Base-by-base conservation (phyloP, 1,140 invertebrate species). In the Drosophila mayri region DNA sequence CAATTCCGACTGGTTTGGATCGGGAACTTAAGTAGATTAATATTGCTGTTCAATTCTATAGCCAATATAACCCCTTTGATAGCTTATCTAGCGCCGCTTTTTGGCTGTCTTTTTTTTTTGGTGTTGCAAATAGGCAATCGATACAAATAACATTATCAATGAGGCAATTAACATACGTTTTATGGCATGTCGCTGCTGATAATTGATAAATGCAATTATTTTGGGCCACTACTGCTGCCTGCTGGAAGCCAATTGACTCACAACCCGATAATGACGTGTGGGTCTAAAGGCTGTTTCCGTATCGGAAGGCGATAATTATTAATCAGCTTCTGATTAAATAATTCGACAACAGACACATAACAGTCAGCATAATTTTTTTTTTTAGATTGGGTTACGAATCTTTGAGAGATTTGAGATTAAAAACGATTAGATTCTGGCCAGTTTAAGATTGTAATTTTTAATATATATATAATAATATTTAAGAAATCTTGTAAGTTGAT, bases 41-140 rank as follows among this genome's bases (percentile, higher is more conserved):
- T 62, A 50, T 50, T 43, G 59, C 63, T 41, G 44, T 20, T 64
- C 70, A 68, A 61, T 65, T 66, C 57, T 8, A 9, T 41, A 35
- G 16, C 16, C 76, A 63, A 83, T 79, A 83, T 79, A 83, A 72
- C 57, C 54, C 46, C 52, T 25, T 64, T 20, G 71, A 63, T 79
- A 65, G 76, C 65, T 68, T 83, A 88, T 88, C 83, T 16, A 38
- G 6, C 38, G 9, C 4, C n/a, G 41, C n/a, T 57, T 43, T 43
- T 18, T 47, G 44, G 35, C 40, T 59, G n/a, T 28, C 40, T 28
- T 78, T 64, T 61, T 14, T n/a, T 14, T n/a, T 16, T 55, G 46
- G 25, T 65, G 16, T 49, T 47, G 50, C 20, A 9, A 32, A 38
- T 35, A 32, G 54, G 25, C 16, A 65, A 49, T 30, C 55, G 52